These are phyloP conservation scores for Astyanax mexicanus DNA, from an alignment of 2,797 vertebrate species.

Conservation along the genomic window DNA sequence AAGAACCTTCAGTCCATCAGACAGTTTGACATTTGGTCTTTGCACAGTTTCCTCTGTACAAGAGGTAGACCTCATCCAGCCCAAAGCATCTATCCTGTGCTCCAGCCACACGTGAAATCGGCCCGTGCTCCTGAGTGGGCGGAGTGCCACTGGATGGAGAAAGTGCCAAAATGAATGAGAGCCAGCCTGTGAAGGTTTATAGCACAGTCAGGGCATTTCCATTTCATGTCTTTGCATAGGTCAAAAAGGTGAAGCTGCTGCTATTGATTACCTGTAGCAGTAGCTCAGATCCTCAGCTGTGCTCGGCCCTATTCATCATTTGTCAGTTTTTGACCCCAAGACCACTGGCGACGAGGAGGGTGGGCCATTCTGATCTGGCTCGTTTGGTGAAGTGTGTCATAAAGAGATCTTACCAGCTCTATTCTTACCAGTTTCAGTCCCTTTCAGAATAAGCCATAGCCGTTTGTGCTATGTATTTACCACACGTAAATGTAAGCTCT, in stretches of 20 bases:
- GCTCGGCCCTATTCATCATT: not conserved
- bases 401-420: no score
- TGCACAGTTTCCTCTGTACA: not conserved
- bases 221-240: not conserved
- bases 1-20: conserved; percentile 11
- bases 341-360: no score
- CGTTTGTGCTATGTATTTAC: no score
- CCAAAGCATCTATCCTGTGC: not conserved
- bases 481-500: no score
- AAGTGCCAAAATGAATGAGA: not conserved
- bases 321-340: conserved; percentile 8
- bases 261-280: not conserved
- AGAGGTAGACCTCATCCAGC: not conserved
- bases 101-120: conserved; percentile 2
- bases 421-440: no score
- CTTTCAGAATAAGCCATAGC: no score
- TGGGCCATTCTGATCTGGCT: no score
- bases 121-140: not conserved
- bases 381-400: no score
- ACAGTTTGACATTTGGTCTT: conserved; percentile 13
- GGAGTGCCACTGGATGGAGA: not conserved
- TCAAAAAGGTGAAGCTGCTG: not conserved
- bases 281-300: not conserved
- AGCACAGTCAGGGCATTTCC: conserved; percentile 13
- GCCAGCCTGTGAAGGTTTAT: not conserved